Evolutionary conservation across 2,888 invertebrate genomes (phyloP).

Genomic region (Tenthredo notha): DNA sequence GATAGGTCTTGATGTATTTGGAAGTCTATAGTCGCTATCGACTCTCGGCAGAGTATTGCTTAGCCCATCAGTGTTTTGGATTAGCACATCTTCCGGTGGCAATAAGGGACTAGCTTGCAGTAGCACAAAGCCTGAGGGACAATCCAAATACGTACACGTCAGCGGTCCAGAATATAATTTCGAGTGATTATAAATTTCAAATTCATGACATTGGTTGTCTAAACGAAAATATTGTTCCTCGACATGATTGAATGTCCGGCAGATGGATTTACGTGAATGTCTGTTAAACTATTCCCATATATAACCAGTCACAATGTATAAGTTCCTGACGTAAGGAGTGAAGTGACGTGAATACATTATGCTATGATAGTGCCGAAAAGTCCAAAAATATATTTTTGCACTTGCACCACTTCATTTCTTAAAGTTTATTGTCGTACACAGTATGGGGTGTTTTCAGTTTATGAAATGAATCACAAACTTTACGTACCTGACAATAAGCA

Average conservation of each 20-base stretch:
- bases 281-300: background rate
- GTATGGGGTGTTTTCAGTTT: background rate
- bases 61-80: background rate
- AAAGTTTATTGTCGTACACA: background rate
- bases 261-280: background rate
- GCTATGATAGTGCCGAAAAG: background rate
- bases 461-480: background rate
- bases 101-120: slow-evolving; percentile 20
- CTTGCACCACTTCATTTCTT: background rate
- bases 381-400: background rate
- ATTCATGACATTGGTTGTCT: background rate
- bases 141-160: background rate
- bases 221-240: background rate
- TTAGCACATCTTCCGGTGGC: background rate
- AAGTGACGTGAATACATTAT: background rate
- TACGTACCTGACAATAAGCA: slow-evolving; percentile 44
- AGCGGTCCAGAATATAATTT: background rate
- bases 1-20: slow-evolving; percentile 78
- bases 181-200: background rate
- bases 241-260: background rate
- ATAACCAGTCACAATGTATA: background rate
- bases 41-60: background rate
- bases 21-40: slow-evolving; percentile 78
- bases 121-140: background rate
- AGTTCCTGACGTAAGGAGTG: background rate